A percentile compares a stretch with the other conserved stretches of the same genome.
phyloP scores from a whole-genome alignment of 2,113 vertebrate species.

The Corvus moneduloides region DNA sequence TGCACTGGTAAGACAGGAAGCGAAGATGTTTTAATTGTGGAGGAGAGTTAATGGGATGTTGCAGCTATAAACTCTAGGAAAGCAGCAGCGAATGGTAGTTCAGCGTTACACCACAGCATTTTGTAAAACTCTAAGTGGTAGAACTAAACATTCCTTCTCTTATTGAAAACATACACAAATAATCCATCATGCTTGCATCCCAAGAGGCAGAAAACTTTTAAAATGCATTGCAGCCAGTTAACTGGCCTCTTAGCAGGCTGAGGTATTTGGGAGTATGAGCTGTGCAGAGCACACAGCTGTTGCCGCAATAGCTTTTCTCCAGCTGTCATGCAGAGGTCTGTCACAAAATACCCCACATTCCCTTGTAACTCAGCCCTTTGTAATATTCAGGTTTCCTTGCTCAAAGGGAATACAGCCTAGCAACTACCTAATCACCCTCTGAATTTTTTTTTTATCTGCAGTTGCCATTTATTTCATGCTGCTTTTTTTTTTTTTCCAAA shows the following conservation, averaged over 20 bases:
- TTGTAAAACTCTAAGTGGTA: background rate
- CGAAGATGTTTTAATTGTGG: background rate
- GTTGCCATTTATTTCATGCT: constrained; percentile 33
- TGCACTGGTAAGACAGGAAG: constrained; percentile 4
- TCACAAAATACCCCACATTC: constrained; percentile 76
- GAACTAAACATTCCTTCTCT: constrained; percentile 23
- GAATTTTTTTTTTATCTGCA: constrained; percentile 8
- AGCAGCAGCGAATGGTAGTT: background rate
- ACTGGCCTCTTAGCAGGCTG: constrained; percentile 19
- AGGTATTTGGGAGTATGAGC: constrained; percentile 68
- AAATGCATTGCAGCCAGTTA: constrained; percentile 7
- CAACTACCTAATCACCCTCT: constrained; percentile 32
- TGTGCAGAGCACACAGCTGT: constrained; percentile 74
- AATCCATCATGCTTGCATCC: constrained; percentile 19
- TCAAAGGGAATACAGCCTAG: constrained; percentile 47
- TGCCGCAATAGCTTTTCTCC: constrained; percentile 71
- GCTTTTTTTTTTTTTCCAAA: background rate
- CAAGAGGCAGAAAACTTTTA: constrained; percentile 16
- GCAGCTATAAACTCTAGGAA: background rate
- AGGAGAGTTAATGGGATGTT: background rate
- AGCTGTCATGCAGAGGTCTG: constrained; percentile 76
- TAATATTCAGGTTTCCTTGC: constrained; percentile 58
- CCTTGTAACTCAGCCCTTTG: constrained; percentile 60
- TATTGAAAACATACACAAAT: constrained; percentile 29
- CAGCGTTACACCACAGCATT: background rate